A percentile compares a stretch with the other conserved stretches of the same genome.
Evolutionary conservation across 2,888 invertebrate species (phyloP).

Genomic region (Fragum whitleyi): DNA sequence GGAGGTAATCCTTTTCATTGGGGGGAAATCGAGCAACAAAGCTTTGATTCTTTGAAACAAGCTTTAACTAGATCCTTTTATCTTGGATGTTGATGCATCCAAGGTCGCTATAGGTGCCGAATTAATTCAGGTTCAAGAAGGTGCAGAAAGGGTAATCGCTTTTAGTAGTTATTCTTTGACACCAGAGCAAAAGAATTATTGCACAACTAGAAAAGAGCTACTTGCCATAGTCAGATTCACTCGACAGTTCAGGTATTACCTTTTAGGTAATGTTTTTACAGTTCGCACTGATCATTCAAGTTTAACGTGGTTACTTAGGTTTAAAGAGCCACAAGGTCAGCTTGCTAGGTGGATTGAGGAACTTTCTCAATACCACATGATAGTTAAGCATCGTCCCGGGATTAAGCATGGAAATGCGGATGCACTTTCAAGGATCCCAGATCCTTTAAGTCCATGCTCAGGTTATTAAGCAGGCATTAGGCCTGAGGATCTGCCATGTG

Average conservation of each 20-base stretch:
- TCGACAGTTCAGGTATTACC: constrained; percentile 58
- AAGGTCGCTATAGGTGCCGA: no score
- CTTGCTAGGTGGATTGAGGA: no score
- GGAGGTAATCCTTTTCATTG: constrained; percentile 44
- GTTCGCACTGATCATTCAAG: constrained; percentile 60
- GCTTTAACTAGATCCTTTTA: constrained; percentile 20
- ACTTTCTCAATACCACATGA: constrained; percentile 60
- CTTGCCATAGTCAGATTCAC: constrained; percentile 58
- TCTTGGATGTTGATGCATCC: constrained; percentile 40
- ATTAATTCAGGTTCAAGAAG: constrained; percentile 39
- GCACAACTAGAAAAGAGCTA: no score
- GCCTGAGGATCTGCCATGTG: constrained; percentile 49
- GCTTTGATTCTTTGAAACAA: constrained; percentile 12
- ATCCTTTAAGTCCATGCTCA: constrained; percentile 42
- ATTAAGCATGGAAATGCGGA: constrained; percentile 34
- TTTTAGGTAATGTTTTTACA: constrained; percentile 47
- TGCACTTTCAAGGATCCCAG: no score
- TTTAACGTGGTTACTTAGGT: constrained; percentile 28
- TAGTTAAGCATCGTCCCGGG: constrained; percentile 39
- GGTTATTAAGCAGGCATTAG: background rate
- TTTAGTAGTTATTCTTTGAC: constrained; percentile 45
- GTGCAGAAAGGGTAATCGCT: no score
- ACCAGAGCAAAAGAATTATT: constrained; percentile 29
- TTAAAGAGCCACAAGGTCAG: constrained; percentile 42
- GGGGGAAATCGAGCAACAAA: constrained; percentile 17